Conservation (phyloP, 2,888 invertebrate genomes). For the Cheilosia impressa region DNA sequence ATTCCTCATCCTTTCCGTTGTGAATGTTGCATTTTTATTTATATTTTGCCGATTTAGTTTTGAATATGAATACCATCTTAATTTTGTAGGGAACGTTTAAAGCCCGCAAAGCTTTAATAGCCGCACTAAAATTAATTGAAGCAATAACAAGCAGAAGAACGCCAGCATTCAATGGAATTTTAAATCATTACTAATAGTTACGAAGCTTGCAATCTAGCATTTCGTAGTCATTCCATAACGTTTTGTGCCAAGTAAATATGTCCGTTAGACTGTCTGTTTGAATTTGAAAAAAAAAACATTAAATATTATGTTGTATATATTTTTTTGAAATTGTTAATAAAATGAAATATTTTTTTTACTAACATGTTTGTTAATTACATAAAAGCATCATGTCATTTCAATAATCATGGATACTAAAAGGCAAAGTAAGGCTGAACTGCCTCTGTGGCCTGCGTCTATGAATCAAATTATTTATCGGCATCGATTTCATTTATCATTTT, state of each 20-base stretch:
- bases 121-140: conserved; percentile 35
- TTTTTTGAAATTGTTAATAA: conserved; percentile 63
- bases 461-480: conserved; percentile 24
- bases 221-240: conserved; percentile 54
- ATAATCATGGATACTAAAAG: conserved; percentile 27
- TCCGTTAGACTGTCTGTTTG: conserved; percentile 26
- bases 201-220: conserved; percentile 14
- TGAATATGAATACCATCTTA: conserved; percentile 52
- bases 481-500: conserved; percentile 41
- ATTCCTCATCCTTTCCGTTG: conserved; percentile 21
- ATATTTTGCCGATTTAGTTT: conserved; percentile 38
- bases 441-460: conserved; percentile 8
- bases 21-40: conserved; percentile 41
- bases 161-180: conserved; percentile 38
- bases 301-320: conserved; percentile 34
- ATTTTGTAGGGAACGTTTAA: conserved; percentile 68
- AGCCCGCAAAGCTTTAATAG: conserved; percentile 60
- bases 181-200: conserved; percentile 27
- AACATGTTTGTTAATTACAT: conserved; percentile 35
- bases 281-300: conserved; percentile 4
- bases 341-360: conserved; percentile 37
- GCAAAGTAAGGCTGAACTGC: neutral
- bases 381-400: neutral
- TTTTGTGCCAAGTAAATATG: conserved; percentile 14
- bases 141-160: conserved; percentile 53